A percentile compares a stretch with the other conserved stretches of the same genome.
phyloP scores from a whole-genome alignment of 1,140 invertebrate species.

The Charaxes varanes region DNA sequence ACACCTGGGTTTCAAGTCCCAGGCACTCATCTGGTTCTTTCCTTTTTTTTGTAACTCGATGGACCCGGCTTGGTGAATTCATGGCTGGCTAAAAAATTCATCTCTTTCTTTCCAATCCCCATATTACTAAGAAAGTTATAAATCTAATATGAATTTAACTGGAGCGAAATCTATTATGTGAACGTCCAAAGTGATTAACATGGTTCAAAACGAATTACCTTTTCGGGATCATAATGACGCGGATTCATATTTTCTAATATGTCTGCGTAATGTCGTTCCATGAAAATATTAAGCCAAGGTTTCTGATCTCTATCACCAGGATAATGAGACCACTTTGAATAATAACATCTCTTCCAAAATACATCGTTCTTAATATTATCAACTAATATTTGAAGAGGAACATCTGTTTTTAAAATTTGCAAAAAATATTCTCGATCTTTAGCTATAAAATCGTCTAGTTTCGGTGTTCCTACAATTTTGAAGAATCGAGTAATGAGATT shows the following conservation, averaged over 20 bases:
- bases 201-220: slow-evolving; percentile 33
- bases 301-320: slow-evolving; percentile 37
- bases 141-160: too few relatives aligned
- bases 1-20: too few relatives aligned
- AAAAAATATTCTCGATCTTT: slow-evolving; percentile 65
- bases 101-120: too few relatives aligned
- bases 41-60: too few relatives aligned
- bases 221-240: slow-evolving; percentile 67
- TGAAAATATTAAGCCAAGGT: slow-evolving; percentile 65
- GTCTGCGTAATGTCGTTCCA: slow-evolving; percentile 64
- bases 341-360: slow-evolving; percentile 70
- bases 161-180: too few relatives aligned
- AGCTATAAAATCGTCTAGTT: slow-evolving; percentile 43
- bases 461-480: slow-evolving; percentile 46
- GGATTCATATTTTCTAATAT: slow-evolving; percentile 70
- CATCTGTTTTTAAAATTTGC: slow-evolving; percentile 58
- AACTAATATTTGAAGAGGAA: slow-evolving; percentile 61
- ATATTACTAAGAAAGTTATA: too few relatives aligned
- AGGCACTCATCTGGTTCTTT: too few relatives aligned
- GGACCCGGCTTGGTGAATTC: too few relatives aligned
- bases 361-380: slow-evolving; percentile 66
- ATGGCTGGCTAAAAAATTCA: too few relatives aligned
- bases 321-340: slow-evolving; percentile 52
- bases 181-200: not conserved
- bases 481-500: too few relatives aligned